phyloP scores from a whole-genome alignment of 2,797 vertebrate genomes.

The Cyclopterus lumpus region DNA sequence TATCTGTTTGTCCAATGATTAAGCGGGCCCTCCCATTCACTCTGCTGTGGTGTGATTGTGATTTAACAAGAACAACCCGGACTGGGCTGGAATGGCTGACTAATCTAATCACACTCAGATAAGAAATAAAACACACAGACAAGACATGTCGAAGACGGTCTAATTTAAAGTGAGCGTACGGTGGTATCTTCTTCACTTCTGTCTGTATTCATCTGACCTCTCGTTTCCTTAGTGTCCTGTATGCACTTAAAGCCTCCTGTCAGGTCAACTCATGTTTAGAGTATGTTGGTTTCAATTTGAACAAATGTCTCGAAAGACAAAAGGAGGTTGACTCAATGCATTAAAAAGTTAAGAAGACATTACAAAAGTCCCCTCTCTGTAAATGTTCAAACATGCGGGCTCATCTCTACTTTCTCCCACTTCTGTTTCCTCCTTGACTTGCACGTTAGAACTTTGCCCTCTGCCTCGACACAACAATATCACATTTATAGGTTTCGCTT shows the following conservation, averaged over 20 bases:
- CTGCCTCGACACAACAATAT: conserved; percentile 2
- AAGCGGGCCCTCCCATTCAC: conserved; percentile 1
- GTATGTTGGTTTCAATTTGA: not conserved
- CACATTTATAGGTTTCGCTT: conserved; percentile 10
- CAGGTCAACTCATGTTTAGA: not conserved
- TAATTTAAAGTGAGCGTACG: not conserved
- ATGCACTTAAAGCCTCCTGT: not conserved
- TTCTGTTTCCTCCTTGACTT: conserved; percentile 1
- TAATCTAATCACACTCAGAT: conserved; percentile 60
- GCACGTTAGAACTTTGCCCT: conserved; percentile 59
- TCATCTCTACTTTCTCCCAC: not conserved
- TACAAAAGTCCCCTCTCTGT: not conserved
- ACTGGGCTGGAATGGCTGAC: conserved; percentile 36
- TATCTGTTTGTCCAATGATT: conserved; percentile 16
- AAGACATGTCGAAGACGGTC: not conserved
- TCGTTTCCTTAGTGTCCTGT: conserved; percentile 16
- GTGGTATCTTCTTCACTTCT: not conserved
- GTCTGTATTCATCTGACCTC: conserved; percentile 25
- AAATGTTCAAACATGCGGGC: conserved; percentile 3
- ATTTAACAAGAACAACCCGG: conserved; percentile 43
- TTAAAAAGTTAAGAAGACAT: not conserved
- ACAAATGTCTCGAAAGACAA: not conserved
- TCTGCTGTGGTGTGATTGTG: conserved; percentile 9
- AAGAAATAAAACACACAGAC: conserved; percentile 5
- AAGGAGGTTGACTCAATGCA: not conserved